phyloP scores from a whole-genome alignment of 2,888 invertebrate genomes.

The Adineta ricciae region DNA sequence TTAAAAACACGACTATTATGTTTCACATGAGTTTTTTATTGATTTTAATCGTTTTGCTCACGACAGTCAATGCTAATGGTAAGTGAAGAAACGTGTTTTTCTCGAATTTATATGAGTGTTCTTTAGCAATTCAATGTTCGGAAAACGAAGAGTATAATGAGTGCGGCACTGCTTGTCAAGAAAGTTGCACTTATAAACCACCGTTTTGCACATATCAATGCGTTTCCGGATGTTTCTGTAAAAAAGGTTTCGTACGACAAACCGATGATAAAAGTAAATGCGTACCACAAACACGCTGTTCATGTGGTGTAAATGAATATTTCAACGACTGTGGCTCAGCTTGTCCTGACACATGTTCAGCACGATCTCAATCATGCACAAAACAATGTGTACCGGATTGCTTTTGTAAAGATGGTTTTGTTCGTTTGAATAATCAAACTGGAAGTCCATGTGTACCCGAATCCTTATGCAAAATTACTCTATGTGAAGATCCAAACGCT shows the following conservation, averaged over 20 bases:
- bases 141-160: neutral
- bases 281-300: neutral
- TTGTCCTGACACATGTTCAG: neutral
- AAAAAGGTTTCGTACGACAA: neutral
- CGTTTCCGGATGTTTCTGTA: neutral
- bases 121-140: neutral
- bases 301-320: neutral
- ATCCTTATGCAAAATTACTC: neutral
- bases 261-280: neutral
- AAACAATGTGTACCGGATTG: neutral
- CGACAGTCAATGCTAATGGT: neutral
- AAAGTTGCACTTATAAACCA: neutral
- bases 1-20: neutral
- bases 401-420: neutral
- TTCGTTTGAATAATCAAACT: neutral
- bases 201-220: neutral
- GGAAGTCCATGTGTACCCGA: neutral
- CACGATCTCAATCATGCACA: neutral
- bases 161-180: neutral
- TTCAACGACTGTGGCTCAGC: neutral
- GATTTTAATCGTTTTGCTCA: neutral
- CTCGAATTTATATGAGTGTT: neutral
- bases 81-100: neutral
- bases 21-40: neutral
- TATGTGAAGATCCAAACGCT: neutral